phyloP scores from a whole-genome alignment of 2,113 vertebrate species.

The Ovis aries region ARS-UI_Ramb_v3.0 NC_056063.1:10356001-10356500 shows the following conservation, averaged over 20 bases:
- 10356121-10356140: neutral
- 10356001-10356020: neutral
- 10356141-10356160: neutral
- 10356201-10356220: neutral
- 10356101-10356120: neutral
- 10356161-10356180: neutral
- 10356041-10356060: neutral
- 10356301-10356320: neutral
- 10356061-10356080: neutral
- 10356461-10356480: neutral
- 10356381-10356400: neutral
- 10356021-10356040: conserved; percentile 29
- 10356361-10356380: neutral
- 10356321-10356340: neutral
- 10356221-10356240: neutral
- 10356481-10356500: neutral
- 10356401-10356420: neutral
- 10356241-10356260: neutral
- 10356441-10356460: neutral
- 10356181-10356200: neutral
- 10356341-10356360: neutral
- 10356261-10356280: neutral
- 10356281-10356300: neutral
- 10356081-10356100: neutral
- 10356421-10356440: neutral